Evolutionary conservation across 2,113 vertebrate species (phyloP), one percentile per base, ranked within the genome.

Genomic region (Crotalus tigris): DNA sequence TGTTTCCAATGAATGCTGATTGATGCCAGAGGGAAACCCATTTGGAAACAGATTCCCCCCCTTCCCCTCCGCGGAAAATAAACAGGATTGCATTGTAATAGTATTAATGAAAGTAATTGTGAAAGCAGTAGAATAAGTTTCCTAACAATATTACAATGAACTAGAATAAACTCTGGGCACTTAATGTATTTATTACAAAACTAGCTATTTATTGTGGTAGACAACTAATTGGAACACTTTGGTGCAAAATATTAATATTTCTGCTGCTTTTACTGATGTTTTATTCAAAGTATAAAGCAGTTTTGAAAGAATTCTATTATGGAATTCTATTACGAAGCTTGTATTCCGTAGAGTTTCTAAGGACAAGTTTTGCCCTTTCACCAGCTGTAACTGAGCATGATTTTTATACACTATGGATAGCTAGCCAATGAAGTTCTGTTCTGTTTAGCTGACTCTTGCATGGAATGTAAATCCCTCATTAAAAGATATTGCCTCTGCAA

Each of bases 91-190:
- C 44, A 11, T 69, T 85, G 19, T 87, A 57, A 85, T 53, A 24
- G 39, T 58, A 24, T n/a, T 69, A 81, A 44, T 81, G 17, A 81
- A 39, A 81, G 75, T 81, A 21, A 81, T 10, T 81, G 33, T 81
- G 33, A 81, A 81, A 81, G 75, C 75, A 81, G 75, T 81, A 81
- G 17, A 81, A 17, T 81, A 39, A 58, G 24, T 39, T 57, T 88
- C 49, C 51, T 75, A 54, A 59, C 59, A 88, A 64, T 57, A 21
- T 49, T 85, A 81, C 54, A 54, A 2, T n/a, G 33, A 54, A n/a
- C 26, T 69, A 88, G 61, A 53, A 81, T 69, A n/a, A 54, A 61
- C 3, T 91, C 89, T 57, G 55, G 95, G 94, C 95, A 93, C 94
- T 96, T 96, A 75, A 2, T 93, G 91, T 57, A 75, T 54, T 88